Percentiles rank a stretch among this genome's conserved stretches.
Evolutionary conservation across 2,113 vertebrate species (phyloP).

Genomic region (Takifugu bimaculatus): DNA sequence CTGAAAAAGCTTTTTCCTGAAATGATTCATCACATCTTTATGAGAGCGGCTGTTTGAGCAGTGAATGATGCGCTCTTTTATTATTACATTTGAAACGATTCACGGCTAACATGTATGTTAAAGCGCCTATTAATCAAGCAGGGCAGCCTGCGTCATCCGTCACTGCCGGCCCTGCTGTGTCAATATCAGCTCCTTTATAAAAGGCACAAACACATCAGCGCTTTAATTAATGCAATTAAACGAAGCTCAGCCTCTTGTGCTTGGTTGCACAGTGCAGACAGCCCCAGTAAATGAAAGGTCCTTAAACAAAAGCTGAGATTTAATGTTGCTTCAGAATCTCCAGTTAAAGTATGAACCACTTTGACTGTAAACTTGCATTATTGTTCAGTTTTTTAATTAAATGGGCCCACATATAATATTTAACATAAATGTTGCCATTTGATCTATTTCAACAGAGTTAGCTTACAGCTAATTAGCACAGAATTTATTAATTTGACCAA

Average conservation of each 20-base stretch:
- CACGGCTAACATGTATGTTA: slow-evolving; percentile 61
- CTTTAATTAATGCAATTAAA: slow-evolving; percentile 60
- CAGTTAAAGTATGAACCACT: no score
- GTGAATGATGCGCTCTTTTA: slow-evolving; percentile 68
- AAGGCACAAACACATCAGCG: slow-evolving; percentile 54
- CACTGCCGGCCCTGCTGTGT: slow-evolving; percentile 43
- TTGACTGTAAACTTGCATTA: no score
- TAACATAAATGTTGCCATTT: no score
- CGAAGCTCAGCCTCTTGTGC: slow-evolving; percentile 13
- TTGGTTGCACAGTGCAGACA: no score
- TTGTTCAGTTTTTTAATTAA: no score
- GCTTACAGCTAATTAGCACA: no score
- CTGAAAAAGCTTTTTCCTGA: slow-evolving; percentile 45
- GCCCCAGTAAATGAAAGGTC: slow-evolving; percentile 24
- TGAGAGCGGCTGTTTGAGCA: slow-evolving; percentile 55
- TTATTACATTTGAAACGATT: slow-evolving; percentile 65
- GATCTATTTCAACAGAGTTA: no score
- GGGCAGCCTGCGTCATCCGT: slow-evolving; percentile 54
- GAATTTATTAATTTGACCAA: no score
- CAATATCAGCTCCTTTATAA: slow-evolving; percentile 37
- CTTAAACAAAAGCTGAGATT: slow-evolving; percentile 13
- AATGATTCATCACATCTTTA: slow-evolving; percentile 57
- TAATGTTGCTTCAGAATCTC: neutral
- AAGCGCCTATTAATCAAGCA: slow-evolving; percentile 66
- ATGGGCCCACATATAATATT: no score